These are phyloP conservation scores for Hanleya hanleyi DNA, from an alignment of 2,888 invertebrate species.

Conservation along the genomic window DNA sequence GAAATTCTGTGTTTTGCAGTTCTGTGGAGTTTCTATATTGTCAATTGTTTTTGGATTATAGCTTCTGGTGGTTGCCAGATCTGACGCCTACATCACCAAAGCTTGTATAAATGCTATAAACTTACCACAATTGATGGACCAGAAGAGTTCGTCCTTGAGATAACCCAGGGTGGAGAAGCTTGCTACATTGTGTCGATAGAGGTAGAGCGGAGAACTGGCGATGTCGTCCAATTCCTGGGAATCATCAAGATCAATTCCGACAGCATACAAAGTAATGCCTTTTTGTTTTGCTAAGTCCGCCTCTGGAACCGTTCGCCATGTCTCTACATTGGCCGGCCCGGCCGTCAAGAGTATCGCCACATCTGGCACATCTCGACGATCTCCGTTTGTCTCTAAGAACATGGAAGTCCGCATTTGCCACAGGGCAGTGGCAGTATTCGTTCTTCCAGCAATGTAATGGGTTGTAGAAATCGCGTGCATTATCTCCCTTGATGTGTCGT, in stretches of 20 bases:
- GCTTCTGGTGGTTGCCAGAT: too few species aligned
- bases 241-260: background rate
- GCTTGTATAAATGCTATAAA: too few species aligned
- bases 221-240: background rate
- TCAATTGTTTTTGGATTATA: too few species aligned
- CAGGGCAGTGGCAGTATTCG: background rate
- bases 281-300: background rate
- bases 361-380: background rate
- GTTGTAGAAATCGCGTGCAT: background rate
- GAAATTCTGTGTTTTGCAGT: too few species aligned
- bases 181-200: background rate
- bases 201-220: background rate
- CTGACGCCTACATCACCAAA: too few species aligned
- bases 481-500: background rate
- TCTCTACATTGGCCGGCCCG: background rate
- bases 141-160: background rate
- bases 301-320: background rate
- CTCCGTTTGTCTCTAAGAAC: background rate
- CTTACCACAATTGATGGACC: constrained; percentile 2
- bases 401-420: background rate
- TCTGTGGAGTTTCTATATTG: too few species aligned
- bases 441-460: background rate
- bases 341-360: background rate
- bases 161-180: background rate
- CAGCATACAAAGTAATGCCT: background rate